Percentiles rank a stretch among this genome's conserved stretches.
Conservation (phyloP, 2,888 invertebrate species). For the Leuctra nigra region DNA sequence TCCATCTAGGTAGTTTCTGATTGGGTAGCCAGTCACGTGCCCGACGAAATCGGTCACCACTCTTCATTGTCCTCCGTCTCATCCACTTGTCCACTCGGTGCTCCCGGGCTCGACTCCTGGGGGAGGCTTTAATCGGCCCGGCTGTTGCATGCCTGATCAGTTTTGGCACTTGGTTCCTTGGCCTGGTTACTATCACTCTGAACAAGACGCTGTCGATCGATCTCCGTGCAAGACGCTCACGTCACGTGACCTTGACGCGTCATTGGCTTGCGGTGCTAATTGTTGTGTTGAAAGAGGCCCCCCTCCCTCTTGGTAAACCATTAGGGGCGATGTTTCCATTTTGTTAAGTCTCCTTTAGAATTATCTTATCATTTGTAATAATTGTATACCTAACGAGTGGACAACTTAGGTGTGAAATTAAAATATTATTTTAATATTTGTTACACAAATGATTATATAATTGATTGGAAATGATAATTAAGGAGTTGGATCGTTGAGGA, state of each 20-base stretch:
- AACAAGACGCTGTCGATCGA: constrained; percentile 5
- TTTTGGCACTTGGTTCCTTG: constrained; percentile 2
- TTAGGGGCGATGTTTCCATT: too few relatives aligned
- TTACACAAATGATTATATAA: too few relatives aligned
- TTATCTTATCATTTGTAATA: too few relatives aligned
- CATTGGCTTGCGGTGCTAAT: background rate
- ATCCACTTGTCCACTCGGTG: constrained; percentile 16
- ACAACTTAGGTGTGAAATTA: too few relatives aligned
- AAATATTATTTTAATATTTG: too few relatives aligned
- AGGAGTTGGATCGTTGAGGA: too few relatives aligned
- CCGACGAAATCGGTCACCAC: constrained; percentile 16
- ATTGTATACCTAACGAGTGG: too few relatives aligned
- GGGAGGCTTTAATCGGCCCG: constrained; percentile 13
- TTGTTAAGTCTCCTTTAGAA: too few relatives aligned
- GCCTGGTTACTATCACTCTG: too few relatives aligned
- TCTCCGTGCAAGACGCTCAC: background rate
- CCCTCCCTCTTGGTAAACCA: too few relatives aligned
- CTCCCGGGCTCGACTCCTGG: constrained; percentile 3
- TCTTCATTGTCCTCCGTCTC: constrained; percentile 9
- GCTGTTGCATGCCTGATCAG: constrained; percentile 10
- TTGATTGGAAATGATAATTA: too few relatives aligned
- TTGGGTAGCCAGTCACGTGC: constrained; percentile 21
- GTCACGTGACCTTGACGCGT: background rate
- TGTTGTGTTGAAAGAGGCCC: too few relatives aligned
- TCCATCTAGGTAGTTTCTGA: constrained; percentile 1